A percentile compares a stretch with the other conserved stretches of the same genome.
These are phyloP conservation scores for Bolinopsis microptera DNA, from an alignment of 37 sponge, comb jelly and placozoan species.

Conservation along the genomic window DNA sequence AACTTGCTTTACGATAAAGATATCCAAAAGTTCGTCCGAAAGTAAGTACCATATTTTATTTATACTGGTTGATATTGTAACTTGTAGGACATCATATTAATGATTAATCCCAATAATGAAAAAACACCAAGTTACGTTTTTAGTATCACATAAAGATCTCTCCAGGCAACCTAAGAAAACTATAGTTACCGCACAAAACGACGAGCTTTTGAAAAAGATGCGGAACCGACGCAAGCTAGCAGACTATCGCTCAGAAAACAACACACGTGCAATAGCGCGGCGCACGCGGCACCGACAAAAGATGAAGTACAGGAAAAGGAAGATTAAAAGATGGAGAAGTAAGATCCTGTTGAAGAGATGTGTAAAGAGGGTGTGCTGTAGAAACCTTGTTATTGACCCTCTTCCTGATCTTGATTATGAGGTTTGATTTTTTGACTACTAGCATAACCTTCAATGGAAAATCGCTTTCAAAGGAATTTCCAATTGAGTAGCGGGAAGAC, in stretches of 20 bases:
- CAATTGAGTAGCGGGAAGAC: too few relatives aligned
- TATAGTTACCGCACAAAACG: not conserved
- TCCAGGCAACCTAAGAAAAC: too few relatives aligned
- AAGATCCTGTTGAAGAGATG: not conserved
- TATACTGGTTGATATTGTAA: too few relatives aligned
- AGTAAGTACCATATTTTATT: too few relatives aligned
- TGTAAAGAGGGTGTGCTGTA: not conserved
- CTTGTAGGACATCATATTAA: too few relatives aligned
- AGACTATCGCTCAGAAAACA: not conserved
- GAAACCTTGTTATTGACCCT: not conserved
- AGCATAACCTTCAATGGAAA: too few relatives aligned
- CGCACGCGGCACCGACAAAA: not conserved
- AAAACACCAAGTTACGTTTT: too few relatives aligned
- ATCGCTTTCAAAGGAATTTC: too few relatives aligned
- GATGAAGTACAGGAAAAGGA: not conserved
- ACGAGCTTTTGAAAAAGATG: conserved; percentile 5
- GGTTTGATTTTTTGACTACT: not conserved
- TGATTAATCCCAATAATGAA: too few relatives aligned
- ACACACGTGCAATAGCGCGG: not conserved
- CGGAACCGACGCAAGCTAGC: not conserved
- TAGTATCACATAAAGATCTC: too few relatives aligned
- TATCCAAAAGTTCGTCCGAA: not conserved
- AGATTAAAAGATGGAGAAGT: not conserved
- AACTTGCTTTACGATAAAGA: conserved; percentile 25
- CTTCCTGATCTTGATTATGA: not conserved